Base-by-base conservation (phyloP, 1,140 invertebrate genomes). In the Ephestia elutella region DNA sequence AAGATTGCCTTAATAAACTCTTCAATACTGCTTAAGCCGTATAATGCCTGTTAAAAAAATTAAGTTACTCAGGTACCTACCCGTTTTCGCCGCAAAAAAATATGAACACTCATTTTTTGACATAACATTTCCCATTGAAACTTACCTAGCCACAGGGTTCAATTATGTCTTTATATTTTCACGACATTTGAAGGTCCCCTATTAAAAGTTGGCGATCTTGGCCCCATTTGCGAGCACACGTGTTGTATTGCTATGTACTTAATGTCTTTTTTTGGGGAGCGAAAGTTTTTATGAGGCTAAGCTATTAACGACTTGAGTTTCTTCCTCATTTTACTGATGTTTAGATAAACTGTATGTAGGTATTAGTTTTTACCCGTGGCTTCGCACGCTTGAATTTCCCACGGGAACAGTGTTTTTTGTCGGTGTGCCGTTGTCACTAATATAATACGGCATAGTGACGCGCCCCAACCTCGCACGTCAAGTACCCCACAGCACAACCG, bases 161-260 rank as follows among this genome's bases (percentile, higher is more conserved):
- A 50, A 50, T 50, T 50, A 25, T 25, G 21, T 3, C 7, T 25
- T 25, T 25, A 50, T 50, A 50, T 50, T 50, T 50, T 50, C 20
- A 18, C 19, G 49, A 50, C 20, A 15, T 20, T 11, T 50, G 18
- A 19, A 5, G 49, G 49, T 11, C 13, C 18, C 49, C 49, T 50
- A 20, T 50, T 50, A 50, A 50, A 50, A 50, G 49, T 50, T 50
- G 5, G 10, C 49, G 19, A 15, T 15, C 15, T 44, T 44, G 38
- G 13, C 38, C 38, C 38, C 13, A 44, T 15, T 44, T 44, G 1
- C 38, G 13, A 2, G 38, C 38, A 44, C 38, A 44, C 38, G 38
- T 44, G 38, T 44, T 44, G 7, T 44, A 32, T 32, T 15, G 38
- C 38, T n/a, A 10, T 44, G n/a, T 44, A n/a, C n/a, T n/a, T n/a